phyloP scores from a whole-genome alignment of 2,113 vertebrate species.

The Otus sunia region DNA sequence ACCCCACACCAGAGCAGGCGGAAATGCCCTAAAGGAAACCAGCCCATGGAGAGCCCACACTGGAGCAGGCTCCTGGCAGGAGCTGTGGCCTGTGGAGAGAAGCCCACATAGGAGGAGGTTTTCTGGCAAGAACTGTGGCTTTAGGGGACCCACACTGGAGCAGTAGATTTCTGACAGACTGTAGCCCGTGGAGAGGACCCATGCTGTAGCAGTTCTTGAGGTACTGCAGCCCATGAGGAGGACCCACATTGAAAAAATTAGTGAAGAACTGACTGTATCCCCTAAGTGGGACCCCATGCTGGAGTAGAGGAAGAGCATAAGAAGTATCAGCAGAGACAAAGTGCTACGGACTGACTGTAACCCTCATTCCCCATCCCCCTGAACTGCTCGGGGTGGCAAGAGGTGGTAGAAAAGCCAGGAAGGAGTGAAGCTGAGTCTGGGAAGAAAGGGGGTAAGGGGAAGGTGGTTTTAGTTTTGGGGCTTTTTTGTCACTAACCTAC shows the following conservation, averaged over 20 bases:
- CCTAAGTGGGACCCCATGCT: not conserved
- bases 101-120: not conserved
- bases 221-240: not conserved
- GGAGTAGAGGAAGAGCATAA: not conserved
- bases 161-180: not conserved
- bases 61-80: not conserved
- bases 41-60: not conserved
- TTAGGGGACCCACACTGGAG: not conserved
- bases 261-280: too few relatives aligned
- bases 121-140: not conserved
- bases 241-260: not conserved
- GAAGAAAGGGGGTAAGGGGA: not conserved
- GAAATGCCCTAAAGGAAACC: not conserved
- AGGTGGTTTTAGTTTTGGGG: not conserved
- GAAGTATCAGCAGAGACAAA: not conserved
- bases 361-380: not conserved
- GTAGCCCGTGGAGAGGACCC: not conserved
- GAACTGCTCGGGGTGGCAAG: not conserved
- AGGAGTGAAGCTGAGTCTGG: not conserved
- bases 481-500: not conserved
- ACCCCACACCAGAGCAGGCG: not conserved
- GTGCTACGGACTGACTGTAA: not conserved
- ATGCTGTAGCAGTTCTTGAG: not conserved
- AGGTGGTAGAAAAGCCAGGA: not conserved
- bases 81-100: not conserved